Conservation (phyloP, 2,888 invertebrate genomes). For the Melanostoma scalare region DNA sequence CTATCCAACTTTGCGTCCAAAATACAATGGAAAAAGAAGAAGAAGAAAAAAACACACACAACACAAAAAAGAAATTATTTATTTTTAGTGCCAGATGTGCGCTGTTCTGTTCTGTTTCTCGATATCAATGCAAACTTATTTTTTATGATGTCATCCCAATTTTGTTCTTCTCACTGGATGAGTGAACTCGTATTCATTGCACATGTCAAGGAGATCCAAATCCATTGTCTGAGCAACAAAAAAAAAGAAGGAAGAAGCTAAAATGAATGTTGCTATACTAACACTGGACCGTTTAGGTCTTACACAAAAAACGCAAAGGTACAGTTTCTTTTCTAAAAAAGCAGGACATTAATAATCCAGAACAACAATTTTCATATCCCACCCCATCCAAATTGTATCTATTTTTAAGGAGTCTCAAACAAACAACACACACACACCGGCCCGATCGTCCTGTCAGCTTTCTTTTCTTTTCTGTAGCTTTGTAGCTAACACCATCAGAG, state of each 20-base stretch:
- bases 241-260: not conserved
- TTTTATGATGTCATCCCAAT: not conserved
- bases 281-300: not conserved
- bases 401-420: constrained; percentile 55
- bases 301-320: not conserved
- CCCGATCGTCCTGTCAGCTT: constrained; percentile 40
- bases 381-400: constrained; percentile 12
- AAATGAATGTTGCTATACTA: not conserved
- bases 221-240: not conserved
- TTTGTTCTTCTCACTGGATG: not conserved
- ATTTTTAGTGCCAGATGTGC: no score
- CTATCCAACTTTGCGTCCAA: no score
- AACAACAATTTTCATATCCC: not conserved
- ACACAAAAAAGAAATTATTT: no score
- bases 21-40: no score
- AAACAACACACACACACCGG: constrained; percentile 37
- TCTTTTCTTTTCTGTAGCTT: constrained; percentile 30
- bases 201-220: not conserved
- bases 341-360: constrained; percentile 8
- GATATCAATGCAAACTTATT: not conserved
- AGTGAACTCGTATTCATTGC: constrained; percentile 3
- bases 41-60: no score
- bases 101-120: no score
- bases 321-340: not conserved
- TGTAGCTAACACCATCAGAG: not conserved